These are phyloP conservation scores for Coecobrya sp. DNA, from an alignment of 2,888 invertebrate genomes.

Conservation along the genomic window DNA sequence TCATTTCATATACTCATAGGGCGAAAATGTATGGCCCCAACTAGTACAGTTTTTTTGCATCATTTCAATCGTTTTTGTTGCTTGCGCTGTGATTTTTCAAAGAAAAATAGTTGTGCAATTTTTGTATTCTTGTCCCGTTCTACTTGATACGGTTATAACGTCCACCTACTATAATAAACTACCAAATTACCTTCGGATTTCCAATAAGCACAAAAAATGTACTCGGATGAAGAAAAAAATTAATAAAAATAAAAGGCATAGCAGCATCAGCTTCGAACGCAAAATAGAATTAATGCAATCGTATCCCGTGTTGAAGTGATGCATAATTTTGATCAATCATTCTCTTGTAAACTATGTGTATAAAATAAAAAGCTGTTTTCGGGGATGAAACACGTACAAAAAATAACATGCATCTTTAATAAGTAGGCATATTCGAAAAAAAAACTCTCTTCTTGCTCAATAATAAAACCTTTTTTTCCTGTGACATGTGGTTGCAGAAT, in stretches of 20 bases:
- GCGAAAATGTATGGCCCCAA: too few relatives aligned
- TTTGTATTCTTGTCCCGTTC: not conserved
- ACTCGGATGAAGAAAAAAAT: not conserved
- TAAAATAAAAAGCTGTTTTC: conserved; percentile 9
- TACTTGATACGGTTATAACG: not conserved
- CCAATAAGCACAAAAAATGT: not conserved
- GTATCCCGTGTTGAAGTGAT: too few relatives aligned
- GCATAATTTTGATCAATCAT: conserved; percentile 9
- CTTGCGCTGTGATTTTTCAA: not conserved
- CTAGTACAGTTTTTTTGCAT: not conserved
- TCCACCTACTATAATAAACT: not conserved
- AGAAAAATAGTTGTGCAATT: not conserved
- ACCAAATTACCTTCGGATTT: not conserved
- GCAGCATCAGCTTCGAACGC: not conserved
- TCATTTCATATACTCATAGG: not conserved
- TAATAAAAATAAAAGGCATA: not conserved
- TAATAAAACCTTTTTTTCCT: conserved; percentile 21
- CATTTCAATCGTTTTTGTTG: not conserved
- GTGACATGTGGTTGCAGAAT: conserved; percentile 56
- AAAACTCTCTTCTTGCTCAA: conserved; percentile 46
- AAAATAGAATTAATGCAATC: not conserved
- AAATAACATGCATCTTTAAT: not conserved
- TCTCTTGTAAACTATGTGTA: not conserved
- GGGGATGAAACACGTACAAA: conserved; percentile 42
- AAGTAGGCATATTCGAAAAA: not conserved